Conservation (phyloP, 2,113 vertebrate genomes). For the Cebus imitator region DNA sequence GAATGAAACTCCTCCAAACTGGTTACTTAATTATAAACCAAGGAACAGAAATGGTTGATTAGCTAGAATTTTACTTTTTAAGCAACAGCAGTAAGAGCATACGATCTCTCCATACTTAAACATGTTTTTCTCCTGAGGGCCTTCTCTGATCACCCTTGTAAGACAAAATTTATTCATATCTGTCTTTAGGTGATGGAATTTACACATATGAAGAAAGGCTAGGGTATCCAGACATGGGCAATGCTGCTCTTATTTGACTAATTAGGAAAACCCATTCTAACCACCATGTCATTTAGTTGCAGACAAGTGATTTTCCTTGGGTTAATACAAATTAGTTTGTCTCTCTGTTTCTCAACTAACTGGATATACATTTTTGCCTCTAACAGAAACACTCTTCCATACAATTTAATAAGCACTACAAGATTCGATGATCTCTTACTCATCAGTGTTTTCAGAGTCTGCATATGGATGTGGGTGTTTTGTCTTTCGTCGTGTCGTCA, state of each 20-base stretch:
- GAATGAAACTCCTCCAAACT: not conserved
- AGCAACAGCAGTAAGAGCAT: not conserved
- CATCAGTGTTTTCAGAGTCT: not conserved
- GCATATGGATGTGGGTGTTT: not conserved
- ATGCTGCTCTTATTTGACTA: not conserved
- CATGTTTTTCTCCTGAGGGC: not conserved
- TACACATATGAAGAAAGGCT: not conserved
- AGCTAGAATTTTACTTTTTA: conserved; percentile 8
- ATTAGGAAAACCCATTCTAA: not conserved
- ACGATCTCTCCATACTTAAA: not conserved
- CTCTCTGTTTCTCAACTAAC: not conserved
- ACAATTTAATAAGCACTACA: not conserved
- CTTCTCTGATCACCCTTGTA: not conserved
- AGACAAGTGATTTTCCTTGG: not conserved
- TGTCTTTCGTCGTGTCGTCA: not conserved
- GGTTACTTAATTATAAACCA: conserved; percentile 23
- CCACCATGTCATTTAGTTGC: not conserved
- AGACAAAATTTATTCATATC: conserved; percentile 1
- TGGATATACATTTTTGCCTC: not conserved
- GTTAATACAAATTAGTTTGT: not conserved
- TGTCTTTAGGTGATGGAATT: not conserved
- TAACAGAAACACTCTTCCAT: not conserved
- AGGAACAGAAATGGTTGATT: not conserved
- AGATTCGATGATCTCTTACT: not conserved
- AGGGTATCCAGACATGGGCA: not conserved